Evolutionary conservation across 2,797 vertebrate genomes (phyloP).

Genomic region (Takifugu ocellatus): DNA sequence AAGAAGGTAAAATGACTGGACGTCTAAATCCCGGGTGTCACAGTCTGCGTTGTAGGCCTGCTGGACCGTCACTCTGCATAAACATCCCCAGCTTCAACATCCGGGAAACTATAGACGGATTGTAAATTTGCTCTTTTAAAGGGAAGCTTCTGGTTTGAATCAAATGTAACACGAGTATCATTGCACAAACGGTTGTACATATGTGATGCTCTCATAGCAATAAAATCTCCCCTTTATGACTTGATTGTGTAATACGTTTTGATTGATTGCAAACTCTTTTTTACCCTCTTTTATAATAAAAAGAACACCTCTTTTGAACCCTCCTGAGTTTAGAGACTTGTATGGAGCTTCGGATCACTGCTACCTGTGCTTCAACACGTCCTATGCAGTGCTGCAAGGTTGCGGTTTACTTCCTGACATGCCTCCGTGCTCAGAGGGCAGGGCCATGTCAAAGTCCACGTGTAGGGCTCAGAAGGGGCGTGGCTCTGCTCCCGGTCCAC

Average conservation of each 20-base stretch:
- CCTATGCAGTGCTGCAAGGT: no score
- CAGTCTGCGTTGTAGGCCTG: no score
- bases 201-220: not conserved
- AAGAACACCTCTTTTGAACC: no score
- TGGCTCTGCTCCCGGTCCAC: slow-evolving; percentile 28
- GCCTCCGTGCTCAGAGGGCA: slow-evolving; percentile 23
- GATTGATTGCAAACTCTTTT: not conserved
- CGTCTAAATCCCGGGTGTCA: no score
- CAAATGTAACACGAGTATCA: not conserved
- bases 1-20: no score
- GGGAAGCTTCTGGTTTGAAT: not conserved
- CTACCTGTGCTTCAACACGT: no score
- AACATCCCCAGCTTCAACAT: no score
- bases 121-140: not conserved
- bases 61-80: no score
- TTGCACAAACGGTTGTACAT: not conserved
- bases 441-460: slow-evolving; percentile 78
- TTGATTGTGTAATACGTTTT: not conserved
- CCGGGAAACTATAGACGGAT: no score
- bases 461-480: slow-evolving; percentile 65
- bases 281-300: not conserved
- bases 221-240: not conserved
- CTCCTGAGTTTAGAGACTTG: no score
- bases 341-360: no score
- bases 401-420: not conserved